A percentile compares a stretch with the other conserved stretches of the same genome.
phyloP scores from a whole-genome alignment of 2,113 vertebrate genomes.

The Eulacestoma nigropectus region DNA sequence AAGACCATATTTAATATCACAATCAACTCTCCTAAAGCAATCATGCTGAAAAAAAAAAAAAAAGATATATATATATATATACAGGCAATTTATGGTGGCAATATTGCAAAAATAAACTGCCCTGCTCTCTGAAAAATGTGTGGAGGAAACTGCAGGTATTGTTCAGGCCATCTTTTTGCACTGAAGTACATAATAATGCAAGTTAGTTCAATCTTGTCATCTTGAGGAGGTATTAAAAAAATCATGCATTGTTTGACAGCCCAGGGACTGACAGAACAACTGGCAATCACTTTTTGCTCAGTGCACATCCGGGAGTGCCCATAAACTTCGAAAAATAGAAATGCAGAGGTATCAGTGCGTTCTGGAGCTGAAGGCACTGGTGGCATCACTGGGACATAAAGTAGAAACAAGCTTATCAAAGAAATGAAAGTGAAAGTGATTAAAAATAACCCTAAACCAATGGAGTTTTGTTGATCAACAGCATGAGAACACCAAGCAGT shows the following conservation, averaged over 20 bases:
- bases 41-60: background rate
- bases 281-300: conserved; percentile 3
- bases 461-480: background rate
- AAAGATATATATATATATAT: too few relatives aligned
- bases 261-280: background rate
- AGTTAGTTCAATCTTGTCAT: background rate
- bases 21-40: conserved; percentile 40
- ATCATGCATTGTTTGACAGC: background rate
- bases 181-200: background rate
- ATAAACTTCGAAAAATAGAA: conserved; percentile 1
- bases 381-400: background rate
- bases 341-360: background rate
- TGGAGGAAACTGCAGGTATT: background rate
- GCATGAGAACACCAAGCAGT: background rate
- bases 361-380: background rate
- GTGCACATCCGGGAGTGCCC: background rate
- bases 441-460: background rate
- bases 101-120: background rate
- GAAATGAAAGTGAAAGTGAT: background rate
- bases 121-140: background rate
- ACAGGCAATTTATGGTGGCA: background rate
- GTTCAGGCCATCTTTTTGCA: background rate
- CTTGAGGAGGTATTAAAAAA: background rate
- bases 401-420: background rate
- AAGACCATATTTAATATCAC: conserved; percentile 30